phyloP scores from a whole-genome alignment of 2,113 vertebrate genomes.

The Atherinomorus stipes region DNA sequence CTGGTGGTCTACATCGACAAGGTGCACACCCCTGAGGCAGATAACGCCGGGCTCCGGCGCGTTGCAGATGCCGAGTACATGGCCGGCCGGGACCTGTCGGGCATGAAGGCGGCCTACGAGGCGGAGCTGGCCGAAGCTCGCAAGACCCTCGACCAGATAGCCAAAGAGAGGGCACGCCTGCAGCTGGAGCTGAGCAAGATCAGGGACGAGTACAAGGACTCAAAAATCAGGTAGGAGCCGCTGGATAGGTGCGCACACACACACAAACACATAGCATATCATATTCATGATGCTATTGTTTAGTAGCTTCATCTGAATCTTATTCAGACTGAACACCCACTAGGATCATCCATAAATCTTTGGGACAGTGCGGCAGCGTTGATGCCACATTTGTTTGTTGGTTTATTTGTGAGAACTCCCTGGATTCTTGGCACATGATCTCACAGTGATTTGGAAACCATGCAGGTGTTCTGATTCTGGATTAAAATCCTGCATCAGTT shows the following conservation, averaged over 20 bases:
- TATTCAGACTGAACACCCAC: not conserved
- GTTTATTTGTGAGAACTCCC: constrained; percentile 2
- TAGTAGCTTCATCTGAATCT: too few relatives aligned
- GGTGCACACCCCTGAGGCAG: constrained; percentile 94
- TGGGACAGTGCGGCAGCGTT: too few relatives aligned
- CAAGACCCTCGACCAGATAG: constrained; percentile 95
- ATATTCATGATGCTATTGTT: too few relatives aligned
- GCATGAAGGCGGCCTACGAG: constrained; percentile 94
- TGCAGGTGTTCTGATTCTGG: not conserved
- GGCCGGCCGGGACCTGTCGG: constrained; percentile 89
- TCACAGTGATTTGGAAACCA: not conserved
- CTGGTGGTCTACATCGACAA: constrained; percentile 97
- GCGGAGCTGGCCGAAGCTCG: constrained; percentile 94
- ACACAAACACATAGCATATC: too few relatives aligned
- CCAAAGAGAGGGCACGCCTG: constrained; percentile 93
- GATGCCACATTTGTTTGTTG: not conserved
- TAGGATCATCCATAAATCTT: constrained; percentile 5
- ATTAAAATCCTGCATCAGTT: not conserved
- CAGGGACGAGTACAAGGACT: constrained; percentile 93
- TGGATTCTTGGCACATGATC: constrained; percentile 5
- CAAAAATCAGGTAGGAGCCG: constrained; percentile 96
- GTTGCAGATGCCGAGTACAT: constrained; percentile 93
- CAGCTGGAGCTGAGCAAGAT: constrained; percentile 95
- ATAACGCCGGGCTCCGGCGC: constrained; percentile 91
- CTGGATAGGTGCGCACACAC: too few relatives aligned